These are phyloP conservation scores for Leguminivora glycinivorella DNA, from an alignment of 1,140 invertebrate species.

Conservation along the genomic window DNA sequence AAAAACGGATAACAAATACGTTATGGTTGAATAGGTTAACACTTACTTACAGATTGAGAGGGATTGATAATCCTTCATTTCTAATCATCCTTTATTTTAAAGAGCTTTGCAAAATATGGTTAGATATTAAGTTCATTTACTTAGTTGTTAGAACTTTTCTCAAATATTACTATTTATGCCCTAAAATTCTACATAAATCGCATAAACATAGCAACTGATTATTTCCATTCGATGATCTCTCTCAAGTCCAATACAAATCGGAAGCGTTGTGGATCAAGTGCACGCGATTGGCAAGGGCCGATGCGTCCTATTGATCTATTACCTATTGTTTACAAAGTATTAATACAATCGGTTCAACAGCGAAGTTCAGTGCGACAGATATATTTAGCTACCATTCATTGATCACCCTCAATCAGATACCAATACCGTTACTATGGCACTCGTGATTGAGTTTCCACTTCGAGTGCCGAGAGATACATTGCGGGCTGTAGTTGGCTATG, in stretches of 20 bases:
- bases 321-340: slow-evolving; percentile 30
- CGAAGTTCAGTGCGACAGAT: slow-evolving; percentile 37
- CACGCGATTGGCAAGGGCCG: slow-evolving; percentile 9
- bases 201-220: not conserved
- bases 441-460: not conserved
- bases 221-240: not conserved
- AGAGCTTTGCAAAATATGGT: no score
- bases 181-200: not conserved
- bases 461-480: not conserved
- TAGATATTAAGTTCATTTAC: no score
- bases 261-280: not conserved
- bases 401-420: slow-evolving; percentile 47
- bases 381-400: slow-evolving; percentile 47
- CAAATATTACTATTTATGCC: not conserved
- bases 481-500: not conserved
- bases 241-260: not conserved
- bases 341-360: slow-evolving; percentile 35
- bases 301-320: slow-evolving; percentile 29
- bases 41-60: no score
- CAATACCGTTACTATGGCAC: slow-evolving; percentile 38
- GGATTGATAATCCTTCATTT: no score
- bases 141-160: no score
- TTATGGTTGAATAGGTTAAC: no score
- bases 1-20: no score
- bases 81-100: no score